Evolutionary conservation across 2,113 vertebrate species (phyloP), one percentile per base, ranked within the genome.

Genomic region (Notiomystis cincta): DNA sequence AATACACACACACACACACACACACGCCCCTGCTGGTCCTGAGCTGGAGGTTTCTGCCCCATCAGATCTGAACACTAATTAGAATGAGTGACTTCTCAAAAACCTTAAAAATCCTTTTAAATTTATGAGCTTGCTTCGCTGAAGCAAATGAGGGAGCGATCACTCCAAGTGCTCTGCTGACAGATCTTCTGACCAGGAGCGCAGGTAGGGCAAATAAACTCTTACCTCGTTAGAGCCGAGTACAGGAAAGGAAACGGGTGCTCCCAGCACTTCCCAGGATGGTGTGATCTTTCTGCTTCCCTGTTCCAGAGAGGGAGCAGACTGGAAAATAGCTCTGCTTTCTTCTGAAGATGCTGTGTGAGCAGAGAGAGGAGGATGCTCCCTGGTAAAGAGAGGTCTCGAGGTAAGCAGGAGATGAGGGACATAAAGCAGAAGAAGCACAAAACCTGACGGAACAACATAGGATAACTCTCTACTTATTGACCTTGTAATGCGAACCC

Each of bases 11-110:
- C 5, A 24, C 0, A 27, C 2, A 61, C 1, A 47, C 11, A 37
- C 10, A 15, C 0, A 11, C n/a, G n/a, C n/a, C 7, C 10, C 6
- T 1, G 2, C 18, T 71, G 27, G 40, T 69, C 23, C 45, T 93
- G 50, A 60, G 10, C 37, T 54, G 45, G 54, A 73, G 11, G 22
- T 44, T 81, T 77, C 47, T 65, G 22, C 22, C 17, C 18, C 15
- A 44, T 73, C 0, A 2, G 7, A 4, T 83, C 62, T 78, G 56
- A 19, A 53, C 47, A 5, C 23, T 57, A 47, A 56, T 51, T 56
- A 61, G 28, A 77, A 51, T 31, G 45, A 81, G 20, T 37, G 31
- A 61, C 58, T 83, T 66, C 48, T 69, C 20, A 82, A 87, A 89
- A 91, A 13, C 3, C 1, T 4, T 57, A n/a, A n/a, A 38, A 72